Conservation (phyloP, 2,797 vertebrate genomes). For the Adrianichthys oophorus region DNA sequence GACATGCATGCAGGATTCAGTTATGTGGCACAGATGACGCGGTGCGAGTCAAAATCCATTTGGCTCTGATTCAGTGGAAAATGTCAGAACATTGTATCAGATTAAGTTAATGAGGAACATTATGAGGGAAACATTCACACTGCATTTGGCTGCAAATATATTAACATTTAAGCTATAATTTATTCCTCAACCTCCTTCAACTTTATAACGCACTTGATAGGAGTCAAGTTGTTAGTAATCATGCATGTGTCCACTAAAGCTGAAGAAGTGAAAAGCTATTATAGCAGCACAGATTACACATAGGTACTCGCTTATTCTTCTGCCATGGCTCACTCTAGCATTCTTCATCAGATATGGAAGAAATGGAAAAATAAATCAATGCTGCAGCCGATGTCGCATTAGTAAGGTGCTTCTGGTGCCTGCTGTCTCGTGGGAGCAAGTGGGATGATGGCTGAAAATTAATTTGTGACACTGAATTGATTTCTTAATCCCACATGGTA, state of each 20-base stretch:
- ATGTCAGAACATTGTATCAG: slow-evolving; percentile 45
- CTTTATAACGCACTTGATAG: slow-evolving; percentile 32
- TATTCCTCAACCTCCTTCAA: slow-evolving; percentile 39
- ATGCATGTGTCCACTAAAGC: slow-evolving; percentile 19
- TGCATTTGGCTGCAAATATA: slow-evolving; percentile 38
- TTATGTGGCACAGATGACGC: slow-evolving; percentile 33
- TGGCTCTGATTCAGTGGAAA: slow-evolving; percentile 51
- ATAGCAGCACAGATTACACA: slow-evolving; percentile 24
- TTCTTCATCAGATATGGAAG: slow-evolving; percentile 60
- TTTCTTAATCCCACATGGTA: slow-evolving; percentile 72
- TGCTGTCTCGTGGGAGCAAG: slow-evolving; percentile 56
- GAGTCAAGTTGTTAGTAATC: slow-evolving; percentile 33
- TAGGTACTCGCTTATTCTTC: slow-evolving; percentile 32
- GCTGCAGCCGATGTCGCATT: slow-evolving; percentile 51
- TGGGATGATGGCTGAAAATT: slow-evolving; percentile 75
- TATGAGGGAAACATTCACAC: slow-evolving; percentile 40
- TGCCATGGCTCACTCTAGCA: slow-evolving; percentile 37
- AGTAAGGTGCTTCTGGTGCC: slow-evolving; percentile 57
- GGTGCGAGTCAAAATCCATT: slow-evolving; percentile 53
- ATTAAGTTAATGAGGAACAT: slow-evolving; percentile 55
- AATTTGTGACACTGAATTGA: slow-evolving; percentile 79
- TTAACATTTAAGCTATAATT: slow-evolving; percentile 39
- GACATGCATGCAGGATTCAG: slow-evolving; percentile 38
- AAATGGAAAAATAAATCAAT: slow-evolving; percentile 67
- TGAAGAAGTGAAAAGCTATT: slow-evolving; percentile 36